Conservation (phyloP, 2,113 vertebrate species). For the Murina feae region DNA sequence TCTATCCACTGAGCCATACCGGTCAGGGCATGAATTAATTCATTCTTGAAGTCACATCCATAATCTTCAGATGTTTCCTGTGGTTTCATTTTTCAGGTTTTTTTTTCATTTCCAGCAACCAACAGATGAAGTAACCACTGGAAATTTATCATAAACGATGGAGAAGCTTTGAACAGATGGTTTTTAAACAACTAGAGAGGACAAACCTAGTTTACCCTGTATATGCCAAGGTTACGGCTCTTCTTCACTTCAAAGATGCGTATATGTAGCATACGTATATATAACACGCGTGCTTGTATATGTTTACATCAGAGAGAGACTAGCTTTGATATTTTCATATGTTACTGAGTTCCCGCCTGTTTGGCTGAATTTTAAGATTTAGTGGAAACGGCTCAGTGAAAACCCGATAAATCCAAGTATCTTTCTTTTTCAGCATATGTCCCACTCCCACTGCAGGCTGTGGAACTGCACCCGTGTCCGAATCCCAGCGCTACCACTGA, state of each 20-base stretch:
- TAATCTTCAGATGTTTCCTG: slow-evolving; percentile 12
- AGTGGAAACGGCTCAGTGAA: background rate
- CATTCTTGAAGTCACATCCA: background rate
- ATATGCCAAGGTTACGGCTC: background rate
- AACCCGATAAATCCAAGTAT: background rate
- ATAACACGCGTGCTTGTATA: no score
- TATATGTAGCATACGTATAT: background rate
- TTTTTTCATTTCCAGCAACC: background rate
- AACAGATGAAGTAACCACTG: background rate
- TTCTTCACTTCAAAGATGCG: background rate
- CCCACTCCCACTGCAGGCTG: background rate
- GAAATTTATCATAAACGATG: slow-evolving; percentile 20
- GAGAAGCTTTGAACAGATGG: background rate
- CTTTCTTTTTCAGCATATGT: background rate
- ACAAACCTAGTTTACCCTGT: background rate
- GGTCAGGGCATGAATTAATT: background rate
- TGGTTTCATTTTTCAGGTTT: background rate
- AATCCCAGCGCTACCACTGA: background rate
- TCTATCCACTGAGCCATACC: no score
- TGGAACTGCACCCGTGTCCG: background rate
- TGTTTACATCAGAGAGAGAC: background rate
- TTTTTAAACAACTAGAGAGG: slow-evolving; percentile 20
- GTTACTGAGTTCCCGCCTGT: background rate
- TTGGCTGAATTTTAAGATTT: slow-evolving; percentile 14
- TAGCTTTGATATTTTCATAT: background rate